Evolutionary conservation across 2,113 vertebrate genomes (phyloP).

Genomic region (Lepus americanus): DNA sequence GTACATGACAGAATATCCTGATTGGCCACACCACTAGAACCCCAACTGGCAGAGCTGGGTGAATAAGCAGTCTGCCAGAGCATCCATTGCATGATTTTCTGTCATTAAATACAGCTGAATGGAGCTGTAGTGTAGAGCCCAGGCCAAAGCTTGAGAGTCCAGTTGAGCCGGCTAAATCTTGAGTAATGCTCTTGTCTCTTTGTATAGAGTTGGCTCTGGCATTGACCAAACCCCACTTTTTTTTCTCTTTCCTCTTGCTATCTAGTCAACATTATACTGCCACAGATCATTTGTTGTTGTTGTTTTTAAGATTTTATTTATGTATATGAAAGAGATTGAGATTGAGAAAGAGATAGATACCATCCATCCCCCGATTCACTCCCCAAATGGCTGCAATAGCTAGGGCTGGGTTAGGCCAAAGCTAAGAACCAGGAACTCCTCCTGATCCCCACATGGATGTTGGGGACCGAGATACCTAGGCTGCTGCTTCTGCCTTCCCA

Average conservation of each 20-base stretch:
- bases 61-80: background rate
- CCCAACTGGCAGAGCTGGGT: background rate
- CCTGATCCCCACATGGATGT: too few species aligned
- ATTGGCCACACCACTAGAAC: background rate
- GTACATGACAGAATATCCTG: background rate
- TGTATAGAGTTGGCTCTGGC: background rate
- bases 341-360: too few species aligned
- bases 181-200: background rate
- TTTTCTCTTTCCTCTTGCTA: background rate
- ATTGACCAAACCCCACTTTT: background rate
- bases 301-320: background rate
- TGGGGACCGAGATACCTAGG: too few species aligned
- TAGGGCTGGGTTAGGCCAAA: too few species aligned
- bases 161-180: background rate
- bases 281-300: background rate
- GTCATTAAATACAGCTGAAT: constrained; percentile 40
- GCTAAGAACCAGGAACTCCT: too few species aligned
- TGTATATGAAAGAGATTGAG: background rate
- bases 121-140: background rate
- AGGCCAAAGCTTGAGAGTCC: background rate
- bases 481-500: too few species aligned
- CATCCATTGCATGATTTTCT: constrained; percentile 15
- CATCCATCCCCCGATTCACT: too few species aligned
- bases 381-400: too few species aligned
- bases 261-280: background rate